Percentiles rank a stretch among this genome's conserved stretches.
phyloP scores from a whole-genome alignment of 2,888 invertebrate genomes.

The Pseudolycoriella hygida region DNA sequence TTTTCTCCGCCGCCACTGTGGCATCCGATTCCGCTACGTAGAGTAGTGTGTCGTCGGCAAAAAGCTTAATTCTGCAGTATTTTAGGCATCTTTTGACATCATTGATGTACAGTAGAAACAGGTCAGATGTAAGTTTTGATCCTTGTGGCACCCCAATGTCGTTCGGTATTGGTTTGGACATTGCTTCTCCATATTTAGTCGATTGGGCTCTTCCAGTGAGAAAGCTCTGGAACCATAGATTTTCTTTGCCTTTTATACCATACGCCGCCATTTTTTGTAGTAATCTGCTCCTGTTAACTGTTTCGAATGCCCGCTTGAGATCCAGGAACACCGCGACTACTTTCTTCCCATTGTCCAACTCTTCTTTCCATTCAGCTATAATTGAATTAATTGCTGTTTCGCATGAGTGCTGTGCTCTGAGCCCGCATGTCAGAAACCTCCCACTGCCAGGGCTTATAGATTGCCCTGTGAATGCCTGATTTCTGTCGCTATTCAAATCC shows the following conservation, averaged over 20 bases:
- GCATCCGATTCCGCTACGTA: not conserved
- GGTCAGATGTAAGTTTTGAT: constrained; percentile 6
- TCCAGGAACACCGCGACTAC: constrained; percentile 10
- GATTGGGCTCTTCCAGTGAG: constrained; percentile 7
- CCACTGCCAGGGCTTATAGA: no score
- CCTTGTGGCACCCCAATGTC: no score
- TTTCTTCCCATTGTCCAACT: constrained; percentile 6
- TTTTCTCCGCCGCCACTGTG: not conserved
- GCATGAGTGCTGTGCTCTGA: constrained; percentile 9
- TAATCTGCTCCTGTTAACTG: constrained; percentile 6
- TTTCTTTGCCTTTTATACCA: constrained; percentile 4
- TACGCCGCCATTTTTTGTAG: constrained; percentile 7
- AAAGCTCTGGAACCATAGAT: constrained; percentile 8
- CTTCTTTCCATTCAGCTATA: constrained; percentile 7
- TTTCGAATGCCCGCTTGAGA: constrained; percentile 9
- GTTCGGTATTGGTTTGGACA: not conserved
- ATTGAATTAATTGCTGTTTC: constrained; percentile 9
- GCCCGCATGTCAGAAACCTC: no score
- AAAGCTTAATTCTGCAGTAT: not conserved
- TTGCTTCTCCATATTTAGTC: not conserved
- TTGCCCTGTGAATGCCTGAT: no score
- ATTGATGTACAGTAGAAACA: no score
- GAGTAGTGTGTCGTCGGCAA: no score
- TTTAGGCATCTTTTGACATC: constrained; percentile 5
- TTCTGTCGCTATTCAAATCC: no score